Conservation (phyloP, 1,140 invertebrate species). For the Gryllus bimaculatus region DNA sequence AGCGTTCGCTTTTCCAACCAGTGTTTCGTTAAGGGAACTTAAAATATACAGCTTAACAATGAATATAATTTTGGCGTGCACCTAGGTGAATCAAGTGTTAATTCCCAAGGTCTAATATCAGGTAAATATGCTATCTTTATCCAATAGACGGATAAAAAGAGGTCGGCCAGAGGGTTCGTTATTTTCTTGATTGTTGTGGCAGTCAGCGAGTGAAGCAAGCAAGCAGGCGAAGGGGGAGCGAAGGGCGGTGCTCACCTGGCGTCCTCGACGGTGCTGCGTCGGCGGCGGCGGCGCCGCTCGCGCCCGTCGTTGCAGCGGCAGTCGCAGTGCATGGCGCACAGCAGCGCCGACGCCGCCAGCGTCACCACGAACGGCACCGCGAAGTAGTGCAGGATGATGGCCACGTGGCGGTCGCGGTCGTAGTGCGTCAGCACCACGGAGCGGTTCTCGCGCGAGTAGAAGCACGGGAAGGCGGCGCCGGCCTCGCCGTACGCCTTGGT, state of each 20-base stretch:
- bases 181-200: too few relatives aligned
- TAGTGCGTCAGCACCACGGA: constrained; percentile 71
- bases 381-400: constrained; percentile 68
- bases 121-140: too few relatives aligned
- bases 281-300: constrained; percentile 37
- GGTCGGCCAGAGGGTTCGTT: too few relatives aligned
- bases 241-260: constrained; percentile 42
- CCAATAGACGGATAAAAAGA: too few relatives aligned
- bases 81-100: too few relatives aligned
- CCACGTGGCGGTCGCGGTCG: constrained; percentile 65
- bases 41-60: too few relatives aligned
- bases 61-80: too few relatives aligned
- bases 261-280: constrained; percentile 45
- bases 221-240: too few relatives aligned
- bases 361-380: constrained; percentile 72
- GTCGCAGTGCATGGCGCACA: constrained; percentile 77
- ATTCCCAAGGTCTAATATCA: too few relatives aligned
- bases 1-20: too few relatives aligned
- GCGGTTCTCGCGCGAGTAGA: constrained; percentile 70
- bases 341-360: constrained; percentile 65
- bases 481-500: constrained; percentile 62
- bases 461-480: constrained; percentile 69
- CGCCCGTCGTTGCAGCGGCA: constrained; percentile 48
- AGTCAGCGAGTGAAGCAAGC: too few relatives aligned
- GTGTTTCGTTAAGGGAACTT: too few relatives aligned